Conservation (phyloP, 1,140 invertebrate species). For the Ruditapes philippinarum region DNA sequence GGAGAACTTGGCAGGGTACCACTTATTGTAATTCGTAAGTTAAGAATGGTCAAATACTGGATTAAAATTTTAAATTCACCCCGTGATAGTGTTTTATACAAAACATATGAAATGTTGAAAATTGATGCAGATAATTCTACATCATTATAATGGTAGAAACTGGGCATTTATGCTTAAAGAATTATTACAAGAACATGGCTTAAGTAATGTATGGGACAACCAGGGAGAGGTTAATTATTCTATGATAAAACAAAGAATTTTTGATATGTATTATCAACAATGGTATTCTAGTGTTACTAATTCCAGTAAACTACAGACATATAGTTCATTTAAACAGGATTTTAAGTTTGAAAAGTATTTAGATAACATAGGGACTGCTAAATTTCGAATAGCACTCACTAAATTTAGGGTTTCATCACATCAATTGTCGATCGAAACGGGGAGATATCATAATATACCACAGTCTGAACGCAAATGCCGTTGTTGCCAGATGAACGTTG, state of each 20-base stretch:
- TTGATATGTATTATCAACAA: slow-evolving; percentile 8
- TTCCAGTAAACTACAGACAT: slow-evolving; percentile 15
- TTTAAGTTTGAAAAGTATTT: slow-evolving; percentile 12
- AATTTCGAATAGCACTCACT: slow-evolving; percentile 15
- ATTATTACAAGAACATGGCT: slow-evolving; percentile 13
- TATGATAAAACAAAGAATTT: not conserved
- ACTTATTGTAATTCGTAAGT: not conserved
- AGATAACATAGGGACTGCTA: not conserved
- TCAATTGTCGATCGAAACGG: not conserved
- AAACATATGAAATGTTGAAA: slow-evolving; percentile 9
- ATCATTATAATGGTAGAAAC: not conserved
- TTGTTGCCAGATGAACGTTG: not conserved
- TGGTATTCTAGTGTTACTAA: slow-evolving; percentile 3
- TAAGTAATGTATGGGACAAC: slow-evolving; percentile 3
- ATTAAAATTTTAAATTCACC: slow-evolving; percentile 11
- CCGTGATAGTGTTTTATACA: not conserved
- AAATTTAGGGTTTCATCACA: slow-evolving; percentile 26
- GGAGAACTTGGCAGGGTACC: slow-evolving; percentile 21
- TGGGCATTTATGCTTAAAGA: not conserved
- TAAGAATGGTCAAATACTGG: slow-evolving; percentile 24
- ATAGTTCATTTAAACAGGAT: not conserved
- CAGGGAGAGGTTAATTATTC: not conserved
- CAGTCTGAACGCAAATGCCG: not conserved
- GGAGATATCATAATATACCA: slow-evolving; percentile 3
- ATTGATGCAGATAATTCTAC: not conserved